Evolutionary conservation across 2,888 invertebrate species (phyloP).

Genomic region (Drosophila yooni): DNA sequence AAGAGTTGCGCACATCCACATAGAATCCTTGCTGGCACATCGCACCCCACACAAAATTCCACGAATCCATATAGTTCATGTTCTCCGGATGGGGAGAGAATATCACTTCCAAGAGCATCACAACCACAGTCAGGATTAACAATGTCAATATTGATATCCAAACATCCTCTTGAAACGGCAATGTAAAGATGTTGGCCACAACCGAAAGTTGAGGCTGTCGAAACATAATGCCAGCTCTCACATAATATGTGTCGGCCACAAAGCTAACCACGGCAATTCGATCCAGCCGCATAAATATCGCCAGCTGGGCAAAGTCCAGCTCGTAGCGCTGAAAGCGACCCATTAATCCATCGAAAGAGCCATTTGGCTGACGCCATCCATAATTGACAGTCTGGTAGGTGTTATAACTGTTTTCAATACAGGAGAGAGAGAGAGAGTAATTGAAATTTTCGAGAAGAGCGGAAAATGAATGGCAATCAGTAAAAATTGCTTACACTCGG

Average conservation of each 20-base stretch:
- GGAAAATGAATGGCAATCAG: not conserved
- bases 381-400: conserved; percentile 85
- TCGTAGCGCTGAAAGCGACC: conserved; percentile 87
- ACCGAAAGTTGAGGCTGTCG: conserved; percentile 88
- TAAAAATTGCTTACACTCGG: not conserved
- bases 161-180: conserved; percentile 87
- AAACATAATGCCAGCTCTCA: conserved; percentile 87
- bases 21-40: conserved; percentile 88
- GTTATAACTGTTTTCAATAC: conserved; percentile 76
- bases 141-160: conserved; percentile 85
- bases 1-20: conserved; percentile 85
- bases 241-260: conserved; percentile 86
- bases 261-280: conserved; percentile 86
- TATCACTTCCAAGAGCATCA: conserved; percentile 74
- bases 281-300: conserved; percentile 87
- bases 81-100: conserved; percentile 72
- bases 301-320: conserved; percentile 86
- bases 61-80: conserved; percentile 84
- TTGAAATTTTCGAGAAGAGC: no score
- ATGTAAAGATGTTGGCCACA: conserved; percentile 87
- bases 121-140: conserved; percentile 73
- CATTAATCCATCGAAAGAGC: conserved; percentile 87
- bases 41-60: conserved; percentile 87
- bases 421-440: not conserved
- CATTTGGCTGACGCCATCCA: conserved; percentile 86